Evolutionary conservation across 2,888 invertebrate genomes (phyloP).

Genomic region (Notodonta ziczac): DNA sequence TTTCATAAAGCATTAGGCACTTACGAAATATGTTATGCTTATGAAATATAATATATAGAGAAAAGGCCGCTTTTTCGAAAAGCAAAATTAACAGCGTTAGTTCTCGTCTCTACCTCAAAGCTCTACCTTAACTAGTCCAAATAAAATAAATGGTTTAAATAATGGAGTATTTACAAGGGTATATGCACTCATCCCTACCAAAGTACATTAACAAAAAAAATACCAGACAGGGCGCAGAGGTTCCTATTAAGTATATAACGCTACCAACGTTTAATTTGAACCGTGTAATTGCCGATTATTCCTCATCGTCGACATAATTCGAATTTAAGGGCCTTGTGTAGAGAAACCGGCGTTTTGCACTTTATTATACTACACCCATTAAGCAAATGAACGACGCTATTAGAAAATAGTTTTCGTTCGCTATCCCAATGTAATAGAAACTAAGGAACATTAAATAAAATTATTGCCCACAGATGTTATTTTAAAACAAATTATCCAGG

Average conservation of each 20-base stretch:
- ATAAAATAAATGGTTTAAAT: too few species aligned
- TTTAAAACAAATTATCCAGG: constrained; percentile 41
- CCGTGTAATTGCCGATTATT: constrained; percentile 38
- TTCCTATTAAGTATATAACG: not conserved
- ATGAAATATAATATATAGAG: too few species aligned
- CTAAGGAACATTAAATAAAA: not conserved
- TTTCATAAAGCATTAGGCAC: too few species aligned
- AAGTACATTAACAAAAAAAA: not conserved
- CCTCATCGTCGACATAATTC: constrained; percentile 34
- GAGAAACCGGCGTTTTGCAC: constrained; percentile 36
- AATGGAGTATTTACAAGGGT: too few species aligned
- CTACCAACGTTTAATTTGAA: constrained; percentile 13
- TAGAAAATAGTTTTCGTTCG: not conserved
- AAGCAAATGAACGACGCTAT: not conserved
- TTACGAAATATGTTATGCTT: too few species aligned
- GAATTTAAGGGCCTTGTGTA: constrained; percentile 34
- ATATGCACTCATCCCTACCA: too few species aligned
- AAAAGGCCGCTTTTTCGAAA: too few species aligned
- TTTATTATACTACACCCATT: constrained; percentile 1
- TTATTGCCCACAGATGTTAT: constrained; percentile 36
- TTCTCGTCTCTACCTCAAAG: too few species aligned
- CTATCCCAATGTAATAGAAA: not conserved
- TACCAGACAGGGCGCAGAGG: not conserved
- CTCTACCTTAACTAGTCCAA: too few species aligned
- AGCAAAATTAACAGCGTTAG: too few species aligned